A percentile compares a stretch with the other conserved stretches of the same genome.
These are phyloP conservation scores for Tenrec ecaudatus DNA, from an alignment of 2,113 vertebrate species.

Conservation along the genomic window DNA sequence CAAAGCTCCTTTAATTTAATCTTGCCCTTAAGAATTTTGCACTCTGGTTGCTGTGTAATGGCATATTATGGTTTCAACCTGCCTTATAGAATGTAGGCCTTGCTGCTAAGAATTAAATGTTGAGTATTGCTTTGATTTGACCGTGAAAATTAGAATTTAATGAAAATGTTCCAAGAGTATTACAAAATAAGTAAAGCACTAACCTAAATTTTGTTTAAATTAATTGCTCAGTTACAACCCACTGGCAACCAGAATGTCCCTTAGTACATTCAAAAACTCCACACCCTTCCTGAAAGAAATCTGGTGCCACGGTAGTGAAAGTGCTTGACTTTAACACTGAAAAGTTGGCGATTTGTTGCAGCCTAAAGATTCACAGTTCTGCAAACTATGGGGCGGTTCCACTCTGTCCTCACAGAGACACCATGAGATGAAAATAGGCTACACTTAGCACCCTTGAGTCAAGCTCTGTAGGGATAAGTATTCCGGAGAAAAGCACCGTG, in stretches of 20 bases:
- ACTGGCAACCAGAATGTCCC: conserved; percentile 30
- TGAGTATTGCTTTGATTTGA: conserved; percentile 46
- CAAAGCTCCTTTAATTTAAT: neutral
- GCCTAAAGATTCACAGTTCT: too few relatives aligned
- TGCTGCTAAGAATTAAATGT: conserved; percentile 30
- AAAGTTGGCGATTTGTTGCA: too few relatives aligned
- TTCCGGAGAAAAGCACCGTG: neutral
- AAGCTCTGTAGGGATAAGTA: neutral
- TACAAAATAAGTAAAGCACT: conserved; percentile 63
- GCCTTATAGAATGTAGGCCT: conserved; percentile 38
- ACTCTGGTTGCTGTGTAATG: neutral
- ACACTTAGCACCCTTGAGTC: neutral
- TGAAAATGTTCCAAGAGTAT: conserved; percentile 52
- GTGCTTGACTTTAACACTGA: too few relatives aligned
- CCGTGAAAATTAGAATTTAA: conserved; percentile 65
- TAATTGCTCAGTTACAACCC: conserved; percentile 31
- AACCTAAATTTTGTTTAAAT: conserved; percentile 39
- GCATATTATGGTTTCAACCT: conserved; percentile 52
- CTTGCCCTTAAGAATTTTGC: conserved; percentile 15
- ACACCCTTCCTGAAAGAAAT: too few relatives aligned
- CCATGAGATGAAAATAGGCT: neutral
- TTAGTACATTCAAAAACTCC: conserved; percentile 35
- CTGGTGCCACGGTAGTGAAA: neutral
- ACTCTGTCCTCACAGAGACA: too few relatives aligned
- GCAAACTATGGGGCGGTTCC: too few relatives aligned